These are phyloP conservation scores for Muntiacus reevesi DNA, from an alignment of 2,113 vertebrate genomes.

Conservation along the genomic window DNA sequence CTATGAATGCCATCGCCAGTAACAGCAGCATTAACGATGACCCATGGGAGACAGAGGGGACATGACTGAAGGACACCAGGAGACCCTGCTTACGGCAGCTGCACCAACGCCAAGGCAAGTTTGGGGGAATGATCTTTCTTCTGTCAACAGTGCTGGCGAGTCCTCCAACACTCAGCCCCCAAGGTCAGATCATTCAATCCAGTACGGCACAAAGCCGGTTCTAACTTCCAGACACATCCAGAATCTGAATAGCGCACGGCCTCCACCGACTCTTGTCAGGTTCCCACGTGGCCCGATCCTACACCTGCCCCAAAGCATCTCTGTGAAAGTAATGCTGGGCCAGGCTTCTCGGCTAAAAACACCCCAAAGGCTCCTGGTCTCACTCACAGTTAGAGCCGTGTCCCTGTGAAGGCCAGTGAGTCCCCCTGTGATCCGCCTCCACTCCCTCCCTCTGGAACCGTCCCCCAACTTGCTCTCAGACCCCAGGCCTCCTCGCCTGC, in stretches of 20 bases:
- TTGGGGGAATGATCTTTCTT: background rate
- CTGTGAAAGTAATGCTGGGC: background rate
- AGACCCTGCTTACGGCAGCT: background rate
- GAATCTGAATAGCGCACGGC: background rate
- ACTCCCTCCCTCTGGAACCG: background rate
- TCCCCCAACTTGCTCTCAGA: background rate
- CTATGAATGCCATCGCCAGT: rapidly evolving
- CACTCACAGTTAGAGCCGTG: background rate
- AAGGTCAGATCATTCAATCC: background rate
- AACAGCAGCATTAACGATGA: rapidly evolving
- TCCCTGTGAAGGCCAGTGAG: rapidly evolving
- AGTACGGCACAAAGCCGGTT: rapidly evolving
- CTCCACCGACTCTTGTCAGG: too few species aligned
- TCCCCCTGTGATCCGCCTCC: rapidly evolving
- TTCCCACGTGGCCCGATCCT: rapidly evolving
- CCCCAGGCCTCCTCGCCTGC: background rate
- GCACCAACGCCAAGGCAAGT: too few species aligned
- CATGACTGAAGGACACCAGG: background rate
- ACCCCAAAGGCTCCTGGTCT: background rate
- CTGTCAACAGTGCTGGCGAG: background rate
- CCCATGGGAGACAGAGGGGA: rapidly evolving
- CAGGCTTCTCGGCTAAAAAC: background rate
- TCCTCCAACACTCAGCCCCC: background rate
- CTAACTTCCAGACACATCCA: background rate
- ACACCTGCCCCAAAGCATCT: too few species aligned